Conservation (phyloP, 2,113 vertebrate species). For the Phodopus roborovskii region DNA sequence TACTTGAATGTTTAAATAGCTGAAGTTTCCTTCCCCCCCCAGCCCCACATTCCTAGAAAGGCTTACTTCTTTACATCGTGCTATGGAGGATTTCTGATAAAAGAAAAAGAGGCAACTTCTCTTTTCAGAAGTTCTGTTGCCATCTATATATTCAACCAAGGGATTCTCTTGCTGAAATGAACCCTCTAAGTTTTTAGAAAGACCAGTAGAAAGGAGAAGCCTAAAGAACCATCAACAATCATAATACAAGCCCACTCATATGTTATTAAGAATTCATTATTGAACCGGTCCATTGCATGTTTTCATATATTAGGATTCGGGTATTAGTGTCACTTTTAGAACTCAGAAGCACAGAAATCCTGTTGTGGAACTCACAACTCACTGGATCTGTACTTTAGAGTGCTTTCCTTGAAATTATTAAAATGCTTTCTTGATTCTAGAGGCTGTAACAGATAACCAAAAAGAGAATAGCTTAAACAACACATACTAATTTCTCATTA, state of each 20-base stretch:
- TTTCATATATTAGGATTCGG: background rate
- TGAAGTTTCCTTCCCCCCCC: background rate
- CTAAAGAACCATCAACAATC: background rate
- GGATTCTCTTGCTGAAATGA: background rate
- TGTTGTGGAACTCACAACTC: background rate
- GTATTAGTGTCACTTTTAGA: background rate
- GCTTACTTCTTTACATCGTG: background rate
- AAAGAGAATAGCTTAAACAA: background rate
- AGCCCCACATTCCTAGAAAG: background rate
- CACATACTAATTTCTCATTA: background rate
- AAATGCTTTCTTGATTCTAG: background rate
- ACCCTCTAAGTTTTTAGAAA: background rate
- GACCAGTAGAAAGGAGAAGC: background rate
- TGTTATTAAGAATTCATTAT: background rate
- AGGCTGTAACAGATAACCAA: background rate
- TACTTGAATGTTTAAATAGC: background rate
- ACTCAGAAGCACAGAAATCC: background rate
- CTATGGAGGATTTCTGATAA: background rate
- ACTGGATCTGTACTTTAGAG: background rate
- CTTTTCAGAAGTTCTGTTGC: background rate
- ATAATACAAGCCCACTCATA: background rate
- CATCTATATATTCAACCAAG: background rate
- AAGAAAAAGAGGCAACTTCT: background rate
- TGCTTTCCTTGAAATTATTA: background rate
- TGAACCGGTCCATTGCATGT: background rate